phyloP scores from a whole-genome alignment of 2,113 vertebrate species.

The Lucifuga dentata region DNA sequence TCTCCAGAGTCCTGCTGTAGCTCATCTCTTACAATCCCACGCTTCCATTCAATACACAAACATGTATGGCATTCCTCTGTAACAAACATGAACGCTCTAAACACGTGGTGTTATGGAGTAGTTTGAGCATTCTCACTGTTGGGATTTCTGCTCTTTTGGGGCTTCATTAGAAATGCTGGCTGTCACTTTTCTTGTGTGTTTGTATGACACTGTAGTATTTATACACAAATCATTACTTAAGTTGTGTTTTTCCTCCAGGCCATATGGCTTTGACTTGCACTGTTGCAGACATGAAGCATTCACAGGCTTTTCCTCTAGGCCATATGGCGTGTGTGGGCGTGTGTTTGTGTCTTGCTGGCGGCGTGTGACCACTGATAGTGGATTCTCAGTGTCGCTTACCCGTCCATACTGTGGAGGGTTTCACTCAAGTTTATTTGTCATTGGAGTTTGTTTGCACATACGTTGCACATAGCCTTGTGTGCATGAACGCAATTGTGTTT shows the following conservation, averaged over 20 bases:
- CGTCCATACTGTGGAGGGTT: slow-evolving; percentile 27
- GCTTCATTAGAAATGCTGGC: not conserved
- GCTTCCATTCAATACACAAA: not conserved
- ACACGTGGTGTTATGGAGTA: not conserved
- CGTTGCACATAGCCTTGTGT: slow-evolving; percentile 15
- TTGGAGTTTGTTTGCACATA: slow-evolving; percentile 23
- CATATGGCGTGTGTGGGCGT: slow-evolving; percentile 75
- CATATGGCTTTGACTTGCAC: slow-evolving; percentile 73
- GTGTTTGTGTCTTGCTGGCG: slow-evolving; percentile 55
- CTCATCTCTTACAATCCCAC: slow-evolving; percentile 13
- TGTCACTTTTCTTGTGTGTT: slow-evolving; percentile 23
- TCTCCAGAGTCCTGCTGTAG: slow-evolving; percentile 1
- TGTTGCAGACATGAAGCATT: slow-evolving; percentile 59
- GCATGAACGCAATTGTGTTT: slow-evolving; percentile 27
- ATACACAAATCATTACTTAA: slow-evolving; percentile 53
- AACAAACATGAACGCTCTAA: not conserved
- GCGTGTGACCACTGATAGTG: slow-evolving; percentile 49
- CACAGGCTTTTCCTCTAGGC: slow-evolving; percentile 54
- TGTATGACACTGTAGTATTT: slow-evolving; percentile 26
- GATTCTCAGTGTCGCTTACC: slow-evolving; percentile 42
- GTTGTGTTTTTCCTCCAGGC: slow-evolving; percentile 46
- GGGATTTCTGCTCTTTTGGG: not conserved
- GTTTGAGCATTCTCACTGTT: slow-evolving; percentile 1
- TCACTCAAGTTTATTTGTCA: slow-evolving; percentile 33
- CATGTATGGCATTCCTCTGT: not conserved